Conservation (phyloP, 1,140 invertebrate species). For the Carposina sasakii region DNA sequence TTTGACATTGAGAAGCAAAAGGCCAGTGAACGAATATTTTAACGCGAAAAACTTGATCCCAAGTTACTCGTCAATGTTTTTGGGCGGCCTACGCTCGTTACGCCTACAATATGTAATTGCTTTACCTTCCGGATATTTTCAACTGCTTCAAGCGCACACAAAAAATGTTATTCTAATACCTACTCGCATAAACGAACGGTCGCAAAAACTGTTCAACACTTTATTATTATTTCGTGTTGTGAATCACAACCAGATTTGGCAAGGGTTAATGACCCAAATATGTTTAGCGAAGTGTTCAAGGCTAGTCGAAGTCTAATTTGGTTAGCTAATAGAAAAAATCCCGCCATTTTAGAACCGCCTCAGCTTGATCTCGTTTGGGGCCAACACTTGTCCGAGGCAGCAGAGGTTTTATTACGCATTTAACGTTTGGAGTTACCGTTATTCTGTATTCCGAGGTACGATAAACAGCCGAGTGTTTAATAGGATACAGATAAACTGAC, state of each 20-base stretch:
- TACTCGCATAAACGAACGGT: slow-evolving; percentile 47
- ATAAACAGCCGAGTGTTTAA: slow-evolving; percentile 1
- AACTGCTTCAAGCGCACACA: slow-evolving; percentile 27
- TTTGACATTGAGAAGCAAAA: slow-evolving; percentile 26
- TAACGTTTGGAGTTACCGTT: slow-evolving; percentile 41
- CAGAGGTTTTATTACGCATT: slow-evolving; percentile 31
- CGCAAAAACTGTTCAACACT: slow-evolving; percentile 63
- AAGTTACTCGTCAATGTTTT: no score
- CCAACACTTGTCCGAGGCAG: slow-evolving; percentile 23
- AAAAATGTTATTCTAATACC: slow-evolving; percentile 51
- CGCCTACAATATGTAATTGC: slow-evolving; percentile 35
- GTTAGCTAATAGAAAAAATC: slow-evolving; percentile 52
- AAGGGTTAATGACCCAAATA: slow-evolving; percentile 68
- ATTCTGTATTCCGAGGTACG: slow-evolving; percentile 25
- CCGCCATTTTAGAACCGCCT: slow-evolving; percentile 43
- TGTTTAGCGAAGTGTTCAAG: slow-evolving; percentile 67
- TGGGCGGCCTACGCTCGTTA: slow-evolving; percentile 21
- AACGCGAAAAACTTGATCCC: no score
- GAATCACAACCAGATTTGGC: slow-evolving; percentile 70
- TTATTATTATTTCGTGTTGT: slow-evolving; percentile 64
- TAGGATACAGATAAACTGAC: no score
- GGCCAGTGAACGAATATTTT: no score
- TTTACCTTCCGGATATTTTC: slow-evolving; percentile 44
- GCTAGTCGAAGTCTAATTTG: slow-evolving; percentile 54
- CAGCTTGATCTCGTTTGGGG: slow-evolving; percentile 37